A percentile compares a stretch with the other conserved stretches of the same genome.
These are phyloP conservation scores for Lepisosteus osseus DNA, from an alignment of 2,113 vertebrate species.

Conservation along the genomic window DNA sequence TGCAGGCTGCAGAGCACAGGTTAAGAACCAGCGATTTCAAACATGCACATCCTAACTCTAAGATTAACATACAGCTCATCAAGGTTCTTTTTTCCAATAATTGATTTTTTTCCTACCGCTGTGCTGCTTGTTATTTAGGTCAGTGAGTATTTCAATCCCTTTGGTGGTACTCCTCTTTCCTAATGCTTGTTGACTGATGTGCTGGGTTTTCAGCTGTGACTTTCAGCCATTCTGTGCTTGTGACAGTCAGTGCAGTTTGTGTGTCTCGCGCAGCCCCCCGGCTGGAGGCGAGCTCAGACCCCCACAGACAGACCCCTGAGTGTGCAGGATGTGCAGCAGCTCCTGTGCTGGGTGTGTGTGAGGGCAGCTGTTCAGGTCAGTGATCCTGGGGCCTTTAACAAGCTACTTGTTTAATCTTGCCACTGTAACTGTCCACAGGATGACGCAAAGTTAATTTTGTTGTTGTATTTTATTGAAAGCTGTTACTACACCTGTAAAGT, in stretches of 20 bases:
- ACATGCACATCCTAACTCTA: too few species aligned
- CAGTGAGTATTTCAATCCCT: too few species aligned
- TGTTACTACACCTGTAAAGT: too few species aligned
- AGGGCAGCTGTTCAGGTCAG: slow-evolving; percentile 75
- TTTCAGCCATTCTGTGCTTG: background rate
- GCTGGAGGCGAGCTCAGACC: slow-evolving; percentile 16
- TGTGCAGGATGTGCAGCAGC: slow-evolving; percentile 39
- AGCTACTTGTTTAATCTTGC: background rate
- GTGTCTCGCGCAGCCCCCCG: slow-evolving; percentile 14
- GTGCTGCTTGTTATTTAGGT: too few species aligned
- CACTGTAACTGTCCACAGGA: background rate
- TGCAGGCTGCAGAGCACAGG: too few species aligned
- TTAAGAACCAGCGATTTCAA: too few species aligned
- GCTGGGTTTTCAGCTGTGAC: background rate
- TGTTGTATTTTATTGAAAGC: too few species aligned
- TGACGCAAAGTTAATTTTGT: background rate
- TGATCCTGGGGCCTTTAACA: background rate
- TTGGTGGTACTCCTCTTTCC: too few species aligned
- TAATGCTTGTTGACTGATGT: too few species aligned
- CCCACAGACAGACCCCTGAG: slow-evolving; percentile 25
- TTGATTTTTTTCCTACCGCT: too few species aligned
- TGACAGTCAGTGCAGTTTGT: background rate
- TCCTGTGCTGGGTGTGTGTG: slow-evolving; percentile 72
- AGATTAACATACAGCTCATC: too few species aligned
- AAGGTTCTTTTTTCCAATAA: too few species aligned